Evolutionary conservation across 1,140 invertebrate genomes (phyloP).

Genomic region (Dendrolimus kikuchii): DNA sequence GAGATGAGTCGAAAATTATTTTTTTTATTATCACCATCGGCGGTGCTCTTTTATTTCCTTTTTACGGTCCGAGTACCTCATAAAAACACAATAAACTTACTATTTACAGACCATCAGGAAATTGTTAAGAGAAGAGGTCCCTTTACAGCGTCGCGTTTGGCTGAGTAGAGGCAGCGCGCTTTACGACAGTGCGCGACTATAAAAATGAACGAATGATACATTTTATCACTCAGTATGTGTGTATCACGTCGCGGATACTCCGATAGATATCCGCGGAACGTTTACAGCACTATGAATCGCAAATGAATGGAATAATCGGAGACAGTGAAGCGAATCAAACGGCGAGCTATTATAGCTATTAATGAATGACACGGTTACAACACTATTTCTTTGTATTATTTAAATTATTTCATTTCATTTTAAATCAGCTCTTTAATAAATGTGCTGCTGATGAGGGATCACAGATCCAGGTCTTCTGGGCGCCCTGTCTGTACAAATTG

Average conservation of each 20-base stretch:
- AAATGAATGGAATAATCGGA: neutral
- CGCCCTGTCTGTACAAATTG: too few relatives aligned
- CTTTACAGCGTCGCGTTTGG: conserved; percentile 57
- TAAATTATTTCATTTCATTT: too few relatives aligned
- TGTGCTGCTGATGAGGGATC: too few relatives aligned
- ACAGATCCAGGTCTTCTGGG: too few relatives aligned
- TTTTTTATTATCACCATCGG: conserved; percentile 73
- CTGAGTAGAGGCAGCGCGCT: conserved; percentile 50
- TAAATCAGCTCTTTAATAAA: too few relatives aligned
- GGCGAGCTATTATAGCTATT: too few relatives aligned
- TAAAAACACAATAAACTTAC: conserved; percentile 73
- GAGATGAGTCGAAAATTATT: conserved; percentile 72
- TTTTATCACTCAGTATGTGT: conserved; percentile 41
- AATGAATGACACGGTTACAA: too few relatives aligned
- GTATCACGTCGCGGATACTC: conserved; percentile 19
- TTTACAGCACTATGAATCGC: conserved; percentile 1
- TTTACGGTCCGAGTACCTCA: conserved; percentile 73
- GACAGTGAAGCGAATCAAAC: too few relatives aligned
- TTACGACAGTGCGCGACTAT: conserved; percentile 60
- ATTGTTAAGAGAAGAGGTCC: conserved; percentile 71
- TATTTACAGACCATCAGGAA: conserved; percentile 73
- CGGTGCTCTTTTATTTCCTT: conserved; percentile 72
- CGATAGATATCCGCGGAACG: neutral
- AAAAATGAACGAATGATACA: conserved; percentile 61
- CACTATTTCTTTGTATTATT: too few relatives aligned